Base-by-base conservation (phyloP, 2,113 vertebrate genomes). In the Nyctibius bracteatus region DNA sequence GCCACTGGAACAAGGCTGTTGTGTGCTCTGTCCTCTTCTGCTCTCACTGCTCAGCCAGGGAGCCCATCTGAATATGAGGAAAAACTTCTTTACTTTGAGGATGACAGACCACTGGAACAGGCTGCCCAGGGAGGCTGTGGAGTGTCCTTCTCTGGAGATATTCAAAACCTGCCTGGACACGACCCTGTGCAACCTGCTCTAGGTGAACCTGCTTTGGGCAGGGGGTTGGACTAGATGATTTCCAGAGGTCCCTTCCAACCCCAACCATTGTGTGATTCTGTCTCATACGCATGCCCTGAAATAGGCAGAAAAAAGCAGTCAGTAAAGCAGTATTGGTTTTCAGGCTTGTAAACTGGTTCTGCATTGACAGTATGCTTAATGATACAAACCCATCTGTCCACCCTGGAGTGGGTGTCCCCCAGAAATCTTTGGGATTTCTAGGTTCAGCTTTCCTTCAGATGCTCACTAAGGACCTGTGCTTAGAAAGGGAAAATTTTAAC, bases 211-310 rank as follows among this genome's bases (percentile, higher is more conserved):
- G n/a, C n/a, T n/a, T n/a, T n/a, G n/a, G n/a, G n/a, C n/a, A n/a
- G n/a, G n/a, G n/a, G n/a, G n/a, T n/a, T n/a, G n/a, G n/a, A n/a
- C n/a, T n/a, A n/a, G n/a, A n/a, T n/a, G n/a, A n/a, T n/a, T n/a
- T n/a, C n/a, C n/a, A n/a, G n/a, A n/a, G n/a, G n/a, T n/a, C n/a
- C n/a, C n/a, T n/a, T n/a, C n/a, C n/a, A n/a, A n/a, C n/a, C n/a
- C n/a, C n/a, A n/a, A n/a, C n/a, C n/a, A n/a, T n/a, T 46, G 18
- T 46, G 46, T 46, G 19, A 46, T 46, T 46, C 46, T n/a, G 0
- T 51, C 43, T 44, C 11, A 0, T 8, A 10, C 17, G 9, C 0
- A 0, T 51, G 51, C 47, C 47, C 39, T 61, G 58, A 52, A 83
- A 58, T 4, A 30, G 54, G 28, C 37, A 62, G 70, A 6, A 33